Evolutionary conservation across 2,797 vertebrate genomes (phyloP).

Genomic region (Sphenopsis melanotis): DNA sequence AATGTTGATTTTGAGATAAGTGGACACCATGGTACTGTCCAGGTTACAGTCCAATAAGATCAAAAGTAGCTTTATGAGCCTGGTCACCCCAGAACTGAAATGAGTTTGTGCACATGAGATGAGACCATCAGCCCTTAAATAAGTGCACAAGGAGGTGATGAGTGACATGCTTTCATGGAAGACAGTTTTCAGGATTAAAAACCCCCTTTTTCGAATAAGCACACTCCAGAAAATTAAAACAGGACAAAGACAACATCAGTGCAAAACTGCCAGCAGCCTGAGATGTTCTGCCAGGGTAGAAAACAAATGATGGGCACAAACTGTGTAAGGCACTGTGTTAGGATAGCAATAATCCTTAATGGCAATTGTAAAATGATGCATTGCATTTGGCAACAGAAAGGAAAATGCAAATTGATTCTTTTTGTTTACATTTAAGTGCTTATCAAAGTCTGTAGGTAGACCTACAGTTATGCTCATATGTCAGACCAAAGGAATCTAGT

Average conservation of each 20-base stretch:
- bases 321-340: slow-evolving; percentile 51
- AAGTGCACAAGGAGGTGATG: slow-evolving; percentile 19
- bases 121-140: slow-evolving; percentile 31
- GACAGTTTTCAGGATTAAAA: slow-evolving; percentile 21
- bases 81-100: slow-evolving; percentile 19
- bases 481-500: slow-evolving; percentile 58
- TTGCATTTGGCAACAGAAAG: slow-evolving; percentile 68
- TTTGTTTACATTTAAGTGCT: slow-evolving; percentile 69
- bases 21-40: background rate
- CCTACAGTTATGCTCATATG: slow-evolving; percentile 10
- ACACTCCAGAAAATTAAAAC: slow-evolving; percentile 65
- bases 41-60: slow-evolving; percentile 28
- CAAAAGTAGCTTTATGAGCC: background rate
- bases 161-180: slow-evolving; percentile 33
- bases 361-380: slow-evolving; percentile 63
- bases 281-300: slow-evolving; percentile 80
- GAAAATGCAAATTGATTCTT: slow-evolving; percentile 72
- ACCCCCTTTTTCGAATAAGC: slow-evolving; percentile 22
- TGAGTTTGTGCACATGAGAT: background rate
- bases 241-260: slow-evolving; percentile 77
- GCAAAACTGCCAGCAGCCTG: slow-evolving; percentile 78
- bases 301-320: slow-evolving; percentile 62
- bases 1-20: background rate
- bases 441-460: slow-evolving; percentile 66
- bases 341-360: slow-evolving; percentile 67